A percentile compares a stretch with the other conserved stretches of the same genome.
These are phyloP conservation scores for Scaptomyza pallida DNA, from an alignment of 1,140 invertebrate species.

Conservation along the genomic window DNA sequence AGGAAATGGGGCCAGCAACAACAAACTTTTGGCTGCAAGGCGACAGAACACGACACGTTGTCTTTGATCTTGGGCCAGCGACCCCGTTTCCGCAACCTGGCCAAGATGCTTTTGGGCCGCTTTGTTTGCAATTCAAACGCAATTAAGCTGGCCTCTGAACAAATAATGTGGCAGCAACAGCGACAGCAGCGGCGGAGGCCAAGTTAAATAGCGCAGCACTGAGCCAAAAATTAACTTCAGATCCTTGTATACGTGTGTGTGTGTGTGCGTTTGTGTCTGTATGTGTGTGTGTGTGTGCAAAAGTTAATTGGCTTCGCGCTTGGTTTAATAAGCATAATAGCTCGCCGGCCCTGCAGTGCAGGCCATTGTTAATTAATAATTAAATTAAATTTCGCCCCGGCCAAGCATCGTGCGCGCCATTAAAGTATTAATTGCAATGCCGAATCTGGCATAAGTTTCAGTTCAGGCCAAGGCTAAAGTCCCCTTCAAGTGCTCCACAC, in stretches of 20 bases:
- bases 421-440: constrained; percentile 74
- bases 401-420: constrained; percentile 32
- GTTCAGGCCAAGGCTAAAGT: constrained; percentile 9
- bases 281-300: constrained; percentile 27
- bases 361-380: constrained; percentile 70
- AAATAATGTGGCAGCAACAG: constrained; percentile 38
- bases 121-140: constrained; percentile 71
- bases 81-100: constrained; percentile 3
- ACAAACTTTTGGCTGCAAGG: constrained; percentile 61
- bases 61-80: constrained; percentile 71
- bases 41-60: constrained; percentile 70
- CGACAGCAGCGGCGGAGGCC: constrained; percentile 6
- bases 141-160: constrained; percentile 53
- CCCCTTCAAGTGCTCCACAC: constrained; percentile 35
- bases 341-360: constrained; percentile 22
- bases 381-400: constrained; percentile 65
- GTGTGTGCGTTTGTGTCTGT: constrained; percentile 22
- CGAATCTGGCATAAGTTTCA: constrained; percentile 56
- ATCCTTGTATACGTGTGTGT: constrained; percentile 19
- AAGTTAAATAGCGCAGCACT: constrained; percentile 48
- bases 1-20: constrained; percentile 44
- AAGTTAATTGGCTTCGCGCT: constrained; percentile 70
- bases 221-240: constrained; percentile 32
- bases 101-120: constrained; percentile 17
- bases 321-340: constrained; percentile 75